Conservation (phyloP, 2,888 invertebrate species). For the Pollenia labialis region DNA sequence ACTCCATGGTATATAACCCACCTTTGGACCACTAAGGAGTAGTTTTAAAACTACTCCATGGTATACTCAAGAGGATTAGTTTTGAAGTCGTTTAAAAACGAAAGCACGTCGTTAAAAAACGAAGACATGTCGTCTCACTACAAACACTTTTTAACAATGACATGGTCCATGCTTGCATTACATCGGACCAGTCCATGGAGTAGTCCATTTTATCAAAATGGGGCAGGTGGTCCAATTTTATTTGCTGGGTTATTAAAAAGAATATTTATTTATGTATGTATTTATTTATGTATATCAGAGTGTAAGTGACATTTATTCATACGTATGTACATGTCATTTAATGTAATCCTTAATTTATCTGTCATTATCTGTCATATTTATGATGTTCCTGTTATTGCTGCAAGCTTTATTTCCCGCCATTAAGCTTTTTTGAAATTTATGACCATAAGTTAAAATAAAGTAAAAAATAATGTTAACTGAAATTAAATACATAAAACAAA, state of each 20-base stretch:
- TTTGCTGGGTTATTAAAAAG: background rate
- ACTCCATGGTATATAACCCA: no score
- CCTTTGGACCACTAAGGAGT: no score
- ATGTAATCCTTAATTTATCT: slow-evolving; percentile 56
- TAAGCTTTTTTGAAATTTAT: slow-evolving; percentile 39
- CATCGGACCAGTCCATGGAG: no score
- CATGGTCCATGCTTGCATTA: no score
- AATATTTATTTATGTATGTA: background rate
- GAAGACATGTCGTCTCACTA: no score
- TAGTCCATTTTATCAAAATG: no score
- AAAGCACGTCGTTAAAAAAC: no score
- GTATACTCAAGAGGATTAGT: no score
- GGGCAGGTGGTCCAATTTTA: no score
- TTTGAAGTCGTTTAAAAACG: no score
- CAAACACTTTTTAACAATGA: no score
- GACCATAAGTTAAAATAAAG: slow-evolving; percentile 7
- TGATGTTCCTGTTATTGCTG: slow-evolving; percentile 26
- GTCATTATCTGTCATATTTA: slow-evolving; percentile 59
- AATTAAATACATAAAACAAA: slow-evolving; percentile 16
- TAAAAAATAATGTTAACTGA: slow-evolving; percentile 30
- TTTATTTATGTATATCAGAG: background rate
- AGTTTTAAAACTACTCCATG: no score
- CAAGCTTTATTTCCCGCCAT: slow-evolving; percentile 8
- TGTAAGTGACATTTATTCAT: slow-evolving; percentile 42
- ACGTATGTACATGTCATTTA: slow-evolving; percentile 27